Conservation (phyloP, 64 coral and sea anemone genomes). For the Acropora yongei region DNA sequence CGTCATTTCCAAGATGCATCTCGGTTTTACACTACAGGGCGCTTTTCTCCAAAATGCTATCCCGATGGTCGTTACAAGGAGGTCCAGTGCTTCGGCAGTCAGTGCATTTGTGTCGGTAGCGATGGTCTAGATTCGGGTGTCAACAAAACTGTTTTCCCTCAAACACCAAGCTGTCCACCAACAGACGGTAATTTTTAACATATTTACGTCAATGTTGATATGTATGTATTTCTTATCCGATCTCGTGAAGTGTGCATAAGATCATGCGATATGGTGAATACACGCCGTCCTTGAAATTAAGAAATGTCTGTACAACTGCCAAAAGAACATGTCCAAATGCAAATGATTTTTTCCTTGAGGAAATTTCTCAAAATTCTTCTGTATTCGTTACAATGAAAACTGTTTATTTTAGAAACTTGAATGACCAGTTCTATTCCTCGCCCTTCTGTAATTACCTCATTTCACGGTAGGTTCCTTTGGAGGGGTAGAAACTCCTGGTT, state of each 20-base stretch:
- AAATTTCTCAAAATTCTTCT: too few relatives aligned
- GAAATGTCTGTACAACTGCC: too few relatives aligned
- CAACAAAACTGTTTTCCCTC: conserved; percentile 22
- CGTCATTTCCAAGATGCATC: conserved; percentile 76
- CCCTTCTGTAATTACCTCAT: too few relatives aligned
- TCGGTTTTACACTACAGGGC: conserved; percentile 33
- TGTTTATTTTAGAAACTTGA: too few relatives aligned
- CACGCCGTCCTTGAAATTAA: too few relatives aligned
- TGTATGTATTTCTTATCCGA: not conserved
- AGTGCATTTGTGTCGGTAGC: conserved; percentile 77
- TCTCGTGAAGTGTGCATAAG: too few relatives aligned
- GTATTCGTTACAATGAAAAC: too few relatives aligned
- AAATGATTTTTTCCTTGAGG: too few relatives aligned
- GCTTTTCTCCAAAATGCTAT: conserved; percentile 69
- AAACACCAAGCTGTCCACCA: conserved; percentile 18
- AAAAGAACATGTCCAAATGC: too few relatives aligned
- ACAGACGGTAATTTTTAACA: not conserved
- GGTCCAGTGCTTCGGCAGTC: conserved; percentile 68
- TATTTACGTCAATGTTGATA: not conserved
- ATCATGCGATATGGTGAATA: too few relatives aligned
- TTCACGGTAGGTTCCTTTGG: not conserved
- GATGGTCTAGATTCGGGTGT: conserved; percentile 66
- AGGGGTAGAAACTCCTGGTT: conserved; percentile 28
- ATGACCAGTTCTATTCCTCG: too few relatives aligned
- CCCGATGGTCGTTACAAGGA: conserved; percentile 77